A percentile compares a stretch with the other conserved stretches of the same genome.
phyloP scores from a whole-genome alignment of 1,140 invertebrate genomes.

The Helicoverpa armigera region DNA sequence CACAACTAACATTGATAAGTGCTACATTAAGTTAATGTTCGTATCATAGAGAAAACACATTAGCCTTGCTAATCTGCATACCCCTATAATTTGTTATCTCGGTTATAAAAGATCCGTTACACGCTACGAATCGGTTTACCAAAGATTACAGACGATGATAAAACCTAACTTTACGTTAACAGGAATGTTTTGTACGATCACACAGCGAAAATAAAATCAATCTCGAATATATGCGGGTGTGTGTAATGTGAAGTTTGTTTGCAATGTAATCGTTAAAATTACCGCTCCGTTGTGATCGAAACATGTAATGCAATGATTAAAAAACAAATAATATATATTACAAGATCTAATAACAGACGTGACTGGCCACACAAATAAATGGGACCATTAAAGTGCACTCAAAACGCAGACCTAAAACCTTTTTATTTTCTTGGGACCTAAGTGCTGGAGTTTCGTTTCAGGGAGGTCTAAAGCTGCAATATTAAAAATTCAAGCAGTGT shows the following conservation, averaged over 20 bases:
- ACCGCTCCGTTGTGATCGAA: no score
- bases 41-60: slow-evolving; percentile 7
- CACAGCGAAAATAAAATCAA: not conserved
- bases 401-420: not conserved
- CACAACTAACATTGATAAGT: slow-evolving; percentile 22
- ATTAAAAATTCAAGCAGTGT: slow-evolving; percentile 41
- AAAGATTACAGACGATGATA: slow-evolving; percentile 25
- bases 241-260: not conserved
- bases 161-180: not conserved
- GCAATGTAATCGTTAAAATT: not conserved
- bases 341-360: no score
- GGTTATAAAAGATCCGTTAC: slow-evolving; percentile 25
- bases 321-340: no score
- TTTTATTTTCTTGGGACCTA: slow-evolving; percentile 7
- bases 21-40: not conserved
- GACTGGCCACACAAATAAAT: slow-evolving; percentile 6
- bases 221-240: not conserved
- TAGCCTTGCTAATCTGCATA: slow-evolving; percentile 29
- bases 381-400: slow-evolving; percentile 3
- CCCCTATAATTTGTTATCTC: slow-evolving; percentile 42
- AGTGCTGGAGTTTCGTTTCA: not conserved
- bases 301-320: no score
- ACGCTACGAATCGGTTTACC: slow-evolving; percentile 1
- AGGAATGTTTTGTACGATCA: not conserved
- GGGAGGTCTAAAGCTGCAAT: slow-evolving; percentile 19